Conservation (phyloP, 2,113 vertebrate species). For the Peromyscus maniculatus region DNA sequence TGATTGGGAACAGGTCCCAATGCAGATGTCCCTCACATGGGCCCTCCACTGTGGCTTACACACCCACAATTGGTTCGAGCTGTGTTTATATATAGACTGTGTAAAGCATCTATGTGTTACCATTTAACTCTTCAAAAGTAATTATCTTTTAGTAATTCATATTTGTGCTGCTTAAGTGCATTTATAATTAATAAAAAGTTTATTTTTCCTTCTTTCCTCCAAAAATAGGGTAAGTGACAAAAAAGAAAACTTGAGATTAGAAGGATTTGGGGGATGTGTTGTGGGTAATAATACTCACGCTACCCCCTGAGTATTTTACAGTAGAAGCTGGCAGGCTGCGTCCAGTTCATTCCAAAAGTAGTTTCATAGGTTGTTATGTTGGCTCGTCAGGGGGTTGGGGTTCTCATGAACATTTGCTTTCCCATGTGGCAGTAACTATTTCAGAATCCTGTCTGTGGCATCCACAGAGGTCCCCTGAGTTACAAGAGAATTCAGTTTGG, state of each 20-base stretch:
- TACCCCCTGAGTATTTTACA: background rate
- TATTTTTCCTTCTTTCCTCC: slow-evolving; percentile 25
- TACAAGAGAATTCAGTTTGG: background rate
- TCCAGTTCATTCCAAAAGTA: background rate
- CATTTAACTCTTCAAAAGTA: background rate
- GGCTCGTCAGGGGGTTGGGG: background rate
- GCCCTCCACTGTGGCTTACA: background rate
- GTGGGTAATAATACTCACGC: background rate
- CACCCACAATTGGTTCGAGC: background rate
- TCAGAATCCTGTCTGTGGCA: background rate
- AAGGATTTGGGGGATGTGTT: background rate
- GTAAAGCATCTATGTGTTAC: background rate
- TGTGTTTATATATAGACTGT: slow-evolving; percentile 55
- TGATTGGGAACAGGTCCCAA: slow-evolving; percentile 63
- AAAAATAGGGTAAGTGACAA: background rate
- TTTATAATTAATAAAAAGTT: slow-evolving; percentile 11
- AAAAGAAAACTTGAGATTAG: background rate
- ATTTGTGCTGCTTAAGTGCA: background rate
- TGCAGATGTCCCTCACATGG: slow-evolving; percentile 62
- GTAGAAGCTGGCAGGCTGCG: background rate
- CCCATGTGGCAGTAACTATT: background rate
- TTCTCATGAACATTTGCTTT: background rate
- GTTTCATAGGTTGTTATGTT: background rate
- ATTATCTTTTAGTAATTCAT: background rate
- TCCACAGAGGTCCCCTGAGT: background rate